Base-by-base conservation (phyloP, 2,888 invertebrate species). In the Neuroscelio doddi region DNA sequence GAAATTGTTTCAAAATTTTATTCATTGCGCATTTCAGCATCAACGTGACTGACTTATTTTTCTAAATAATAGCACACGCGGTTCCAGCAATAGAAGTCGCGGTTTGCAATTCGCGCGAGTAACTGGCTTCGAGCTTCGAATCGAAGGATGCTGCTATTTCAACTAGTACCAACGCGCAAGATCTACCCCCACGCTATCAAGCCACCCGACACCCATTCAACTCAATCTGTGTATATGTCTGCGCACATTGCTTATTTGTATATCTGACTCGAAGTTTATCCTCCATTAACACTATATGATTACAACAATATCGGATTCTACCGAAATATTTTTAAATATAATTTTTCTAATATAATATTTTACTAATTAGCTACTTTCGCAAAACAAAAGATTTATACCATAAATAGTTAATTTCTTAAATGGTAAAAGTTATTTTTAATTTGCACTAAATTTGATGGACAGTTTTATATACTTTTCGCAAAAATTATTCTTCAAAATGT, bases 151-250 rank as follows among this genome's bases (percentile, higher is more conserved):
- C 81, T 82, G 82, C 78, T 56, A 52, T 64, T 63, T 64, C 77
- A 76, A 77, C 78, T 79, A 70, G 75, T 69, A 69, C 73, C 77
- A 76, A 82, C 79, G 71, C 83, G 82, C 82, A 82, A 81, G 80
- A 82, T 82, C 82, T 76, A 74, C 73, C 74, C 78, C 79, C 71
- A 69, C 72, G 74, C 76, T 68, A 68, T 61, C 73, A 65, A 15
- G 8, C 62, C 55, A 26, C 30, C 26, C 26, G n/a, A 10, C 16
- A 10, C 26, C 41, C 34, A 29, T 21, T 41, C 49, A 66, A 42
- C 41, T 56, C 53, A 52, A 62, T 66, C 52, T 58, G 38, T 10
- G 12, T 10, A 12, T 12, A n/a, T 38, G 8, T 53, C 45, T 26
- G 50, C 53, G 66, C 45, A 26, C 42, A 41, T 42, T 49, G 42